Evolutionary conservation across 2,888 invertebrate genomes (phyloP).

Genomic region (Tenodera sinensis): DNA sequence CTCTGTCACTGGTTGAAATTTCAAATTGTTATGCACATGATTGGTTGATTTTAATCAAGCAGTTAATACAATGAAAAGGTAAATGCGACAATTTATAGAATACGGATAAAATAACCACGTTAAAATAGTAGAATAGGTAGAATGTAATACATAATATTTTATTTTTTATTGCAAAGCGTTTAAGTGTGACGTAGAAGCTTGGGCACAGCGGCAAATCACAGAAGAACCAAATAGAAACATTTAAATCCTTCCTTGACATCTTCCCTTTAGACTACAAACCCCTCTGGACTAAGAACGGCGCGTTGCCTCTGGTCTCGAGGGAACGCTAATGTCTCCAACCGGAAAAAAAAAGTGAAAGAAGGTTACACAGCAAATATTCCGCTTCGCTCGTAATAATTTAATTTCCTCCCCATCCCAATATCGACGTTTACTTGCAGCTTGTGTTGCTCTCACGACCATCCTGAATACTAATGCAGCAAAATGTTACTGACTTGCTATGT

Average conservation of each 20-base stretch:
- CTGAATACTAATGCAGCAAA: background rate
- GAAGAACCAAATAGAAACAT: background rate
- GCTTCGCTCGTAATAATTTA: background rate
- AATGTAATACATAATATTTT: too few relatives aligned
- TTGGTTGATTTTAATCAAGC: too few relatives aligned
- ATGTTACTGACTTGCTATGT: background rate
- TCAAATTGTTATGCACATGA: too few relatives aligned
- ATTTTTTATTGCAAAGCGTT: too few relatives aligned
- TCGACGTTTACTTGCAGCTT: background rate
- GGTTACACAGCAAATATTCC: background rate
- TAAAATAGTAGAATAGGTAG: too few relatives aligned
- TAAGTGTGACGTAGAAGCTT: too few relatives aligned
- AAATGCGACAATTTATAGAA: too few relatives aligned
- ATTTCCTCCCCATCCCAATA: background rate
- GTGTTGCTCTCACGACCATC: background rate
- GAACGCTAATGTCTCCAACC: background rate
- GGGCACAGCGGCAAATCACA: too few relatives aligned
- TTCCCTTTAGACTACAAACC: background rate
- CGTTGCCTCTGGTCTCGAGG: background rate
- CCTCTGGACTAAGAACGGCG: background rate
- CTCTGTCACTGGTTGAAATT: too few relatives aligned
- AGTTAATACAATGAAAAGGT: too few relatives aligned
- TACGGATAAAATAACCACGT: too few relatives aligned
- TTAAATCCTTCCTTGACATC: background rate
- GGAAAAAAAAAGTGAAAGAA: background rate